Percentiles rank a stretch among this genome's conserved stretches.
These are phyloP conservation scores for Lynx canadensis DNA, from an alignment of 2,113 vertebrate species.

Conservation along the genomic window DNA sequence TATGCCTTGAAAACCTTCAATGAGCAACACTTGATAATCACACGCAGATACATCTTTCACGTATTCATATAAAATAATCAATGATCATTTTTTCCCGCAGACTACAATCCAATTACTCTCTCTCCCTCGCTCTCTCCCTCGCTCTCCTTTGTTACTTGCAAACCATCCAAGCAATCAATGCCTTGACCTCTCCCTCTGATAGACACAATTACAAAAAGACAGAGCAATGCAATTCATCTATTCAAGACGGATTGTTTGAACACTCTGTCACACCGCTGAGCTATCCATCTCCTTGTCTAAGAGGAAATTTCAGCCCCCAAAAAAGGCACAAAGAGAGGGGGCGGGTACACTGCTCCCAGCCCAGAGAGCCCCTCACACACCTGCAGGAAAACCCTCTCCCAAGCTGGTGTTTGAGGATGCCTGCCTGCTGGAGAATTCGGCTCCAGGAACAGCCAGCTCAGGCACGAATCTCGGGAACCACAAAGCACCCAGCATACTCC, in stretches of 20 bases:
- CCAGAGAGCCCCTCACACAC: conserved; percentile 42
- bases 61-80: conserved; percentile 86
- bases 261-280: conserved; percentile 77
- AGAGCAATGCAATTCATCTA: conserved; percentile 80
- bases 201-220: conserved; percentile 83
- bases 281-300: conserved; percentile 78
- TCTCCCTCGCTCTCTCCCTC: conserved; percentile 77
- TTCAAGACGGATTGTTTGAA: conserved; percentile 80
- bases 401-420: background rate
- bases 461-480: background rate
- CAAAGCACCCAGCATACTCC: conserved; percentile 3
- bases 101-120: conserved; percentile 79
- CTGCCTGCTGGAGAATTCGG: conserved; percentile 21
- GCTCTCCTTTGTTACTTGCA: conserved; percentile 82
- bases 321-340: conserved; percentile 75
- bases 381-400: conserved; percentile 65
- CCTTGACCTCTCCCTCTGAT: conserved; percentile 81
- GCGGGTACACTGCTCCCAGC: background rate
- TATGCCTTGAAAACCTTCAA: conserved; percentile 78
- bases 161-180: conserved; percentile 85
- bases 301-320: conserved; percentile 76
- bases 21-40: conserved; percentile 76
- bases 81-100: conserved; percentile 77
- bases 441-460: conserved; percentile 1
- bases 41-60: conserved; percentile 80